Percentiles rank a stretch among this genome's conserved stretches.
Conservation (phyloP, 2,888 invertebrate genomes). For the Stramonita haemastoma region DNA sequence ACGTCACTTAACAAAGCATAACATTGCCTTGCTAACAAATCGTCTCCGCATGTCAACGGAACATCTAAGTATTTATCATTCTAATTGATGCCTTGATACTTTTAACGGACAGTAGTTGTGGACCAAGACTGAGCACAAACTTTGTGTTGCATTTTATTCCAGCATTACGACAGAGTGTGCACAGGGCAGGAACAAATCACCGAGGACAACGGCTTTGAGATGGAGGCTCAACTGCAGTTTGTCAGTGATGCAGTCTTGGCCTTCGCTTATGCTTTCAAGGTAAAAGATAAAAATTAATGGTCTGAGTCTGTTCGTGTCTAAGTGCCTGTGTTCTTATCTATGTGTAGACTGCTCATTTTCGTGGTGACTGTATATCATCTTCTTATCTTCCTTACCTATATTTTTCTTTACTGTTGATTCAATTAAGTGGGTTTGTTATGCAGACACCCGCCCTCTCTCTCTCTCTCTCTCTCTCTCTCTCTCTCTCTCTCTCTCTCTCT, state of each 20-base stretch:
- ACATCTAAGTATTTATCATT: no score
- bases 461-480: not conserved
- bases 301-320: not conserved
- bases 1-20: no score
- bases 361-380: no score
- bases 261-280: conserved; percentile 88
- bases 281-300: conserved; percentile 44
- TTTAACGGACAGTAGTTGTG: not conserved
- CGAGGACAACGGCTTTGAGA: conserved; percentile 83
- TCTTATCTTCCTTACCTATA: no score
- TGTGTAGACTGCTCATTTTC: no score
- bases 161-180: conserved; percentile 80
- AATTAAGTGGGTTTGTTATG: no score
- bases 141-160: not conserved
- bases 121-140: not conserved
- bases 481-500: not conserved
- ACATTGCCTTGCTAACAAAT: no score
- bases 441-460: not conserved
- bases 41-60: no score
- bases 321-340: not conserved
- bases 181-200: conserved; percentile 88
- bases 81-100: no score
- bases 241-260: conserved; percentile 97
- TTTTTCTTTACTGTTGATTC: not conserved
- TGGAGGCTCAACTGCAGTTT: conserved; percentile 94